A percentile compares a stretch with the other conserved stretches of the same genome.
These are phyloP conservation scores for Microctonus brassicae DNA, from an alignment of 2,888 invertebrate genomes.

Conservation along the genomic window DNA sequence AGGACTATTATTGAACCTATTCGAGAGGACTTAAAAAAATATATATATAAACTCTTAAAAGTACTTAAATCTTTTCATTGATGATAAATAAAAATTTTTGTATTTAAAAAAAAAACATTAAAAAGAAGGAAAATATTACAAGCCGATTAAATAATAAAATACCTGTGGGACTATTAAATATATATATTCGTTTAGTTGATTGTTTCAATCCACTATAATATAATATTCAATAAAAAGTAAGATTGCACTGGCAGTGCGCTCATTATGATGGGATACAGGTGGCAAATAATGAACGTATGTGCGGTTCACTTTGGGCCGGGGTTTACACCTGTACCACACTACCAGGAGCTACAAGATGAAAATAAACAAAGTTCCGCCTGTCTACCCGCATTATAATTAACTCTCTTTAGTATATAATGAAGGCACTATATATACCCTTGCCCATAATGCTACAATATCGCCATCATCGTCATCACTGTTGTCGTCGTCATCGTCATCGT, in stretches of 20 bases:
- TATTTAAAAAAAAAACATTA: not conserved
- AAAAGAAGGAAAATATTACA: not conserved
- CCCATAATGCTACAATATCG: not conserved
- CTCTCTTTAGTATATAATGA: conserved; percentile 29
- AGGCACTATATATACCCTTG: conserved; percentile 1
- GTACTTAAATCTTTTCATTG: not conserved
- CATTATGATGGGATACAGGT: conserved; percentile 58
- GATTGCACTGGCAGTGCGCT: conserved; percentile 42
- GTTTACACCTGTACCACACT: conserved; percentile 36
- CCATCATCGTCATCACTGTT: too few species aligned
- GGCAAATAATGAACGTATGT: conserved; percentile 51
- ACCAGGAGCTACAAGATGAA: conserved; percentile 35
- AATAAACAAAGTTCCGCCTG: conserved; percentile 37
- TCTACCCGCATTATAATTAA: conserved; percentile 33
- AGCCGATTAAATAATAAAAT: conserved; percentile 1
- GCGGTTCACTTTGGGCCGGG: conserved; percentile 50
- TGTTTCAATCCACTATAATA: too few species aligned
- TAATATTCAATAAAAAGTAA: not conserved
- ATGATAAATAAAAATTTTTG: not conserved
- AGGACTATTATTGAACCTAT: conserved; percentile 20
- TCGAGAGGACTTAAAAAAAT: conserved; percentile 14
- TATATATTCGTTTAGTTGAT: too few species aligned
- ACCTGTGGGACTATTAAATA: too few species aligned
- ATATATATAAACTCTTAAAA: not conserved
- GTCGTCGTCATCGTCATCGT: not conserved